Evolutionary conservation across 2,113 vertebrate species (phyloP).

Genomic region (Microcebus jonahi): DNA sequence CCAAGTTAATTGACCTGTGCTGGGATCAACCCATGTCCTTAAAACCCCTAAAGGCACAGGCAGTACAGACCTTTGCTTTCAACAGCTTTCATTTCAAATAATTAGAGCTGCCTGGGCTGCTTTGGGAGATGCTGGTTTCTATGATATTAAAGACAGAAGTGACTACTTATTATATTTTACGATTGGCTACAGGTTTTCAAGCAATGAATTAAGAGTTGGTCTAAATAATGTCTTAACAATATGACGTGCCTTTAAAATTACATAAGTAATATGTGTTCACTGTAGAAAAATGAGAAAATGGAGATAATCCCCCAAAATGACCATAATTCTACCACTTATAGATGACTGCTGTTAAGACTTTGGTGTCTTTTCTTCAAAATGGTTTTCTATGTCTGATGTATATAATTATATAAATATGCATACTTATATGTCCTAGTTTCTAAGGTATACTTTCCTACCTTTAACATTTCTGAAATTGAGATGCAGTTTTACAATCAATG

Average conservation of each 20-base stretch:
- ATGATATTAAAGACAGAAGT: slow-evolving; percentile 30
- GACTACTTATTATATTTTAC: not conserved
- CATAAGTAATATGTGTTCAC: not conserved
- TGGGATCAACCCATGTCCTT: slow-evolving; percentile 11
- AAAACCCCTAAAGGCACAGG: slow-evolving; percentile 21
- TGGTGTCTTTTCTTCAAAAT: not conserved
- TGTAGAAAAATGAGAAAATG: not conserved
- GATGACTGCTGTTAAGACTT: not conserved
- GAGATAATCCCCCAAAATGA: not conserved
- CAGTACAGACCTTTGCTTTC: slow-evolving; percentile 53
- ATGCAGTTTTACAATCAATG: slow-evolving; percentile 29
- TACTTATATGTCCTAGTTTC: not conserved
- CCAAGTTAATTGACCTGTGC: slow-evolving; percentile 59
- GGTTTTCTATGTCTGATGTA: not conserved
- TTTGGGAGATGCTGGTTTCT: slow-evolving; percentile 36
- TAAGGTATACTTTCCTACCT: not conserved
- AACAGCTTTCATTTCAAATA: slow-evolving; percentile 45
- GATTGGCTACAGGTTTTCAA: not conserved
- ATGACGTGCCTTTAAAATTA: slow-evolving; percentile 27
- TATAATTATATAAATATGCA: not conserved
- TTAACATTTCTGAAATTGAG: slow-evolving; percentile 45
- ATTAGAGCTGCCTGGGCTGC: slow-evolving; percentile 26
- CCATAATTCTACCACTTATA: not conserved
- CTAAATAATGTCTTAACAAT: slow-evolving; percentile 1
- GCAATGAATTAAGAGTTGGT: not conserved